Base-by-base conservation (phyloP, 2,888 invertebrate species). In the Ochropleura leucogaster region DNA sequence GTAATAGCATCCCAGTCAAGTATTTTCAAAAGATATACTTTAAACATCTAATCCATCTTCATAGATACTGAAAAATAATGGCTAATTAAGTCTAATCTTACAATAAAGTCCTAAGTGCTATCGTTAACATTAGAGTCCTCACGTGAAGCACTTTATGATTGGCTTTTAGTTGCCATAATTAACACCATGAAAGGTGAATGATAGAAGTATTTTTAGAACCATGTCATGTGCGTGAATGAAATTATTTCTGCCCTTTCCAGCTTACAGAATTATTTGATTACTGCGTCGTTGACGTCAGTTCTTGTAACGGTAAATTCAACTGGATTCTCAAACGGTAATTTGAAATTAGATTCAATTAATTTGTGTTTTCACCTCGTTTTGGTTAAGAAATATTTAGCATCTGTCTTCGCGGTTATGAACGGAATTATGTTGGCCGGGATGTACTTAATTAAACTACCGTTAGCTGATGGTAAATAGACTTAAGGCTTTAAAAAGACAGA, bases 91-190 rank as follows among this genome's bases (percentile, higher is more conserved):
- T 69, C 16, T 65, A 63, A 84, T 75, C 53, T 7, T 30, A 20
- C 70, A 80, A 84, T 82, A 66, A 68, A 57, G 64, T 62, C 63
- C 20, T 47, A 65, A 82, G 77, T 79, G 72, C 57, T 69, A 10
- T 59, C 12, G 60, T 73, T 81, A 80, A 51, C 65, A 81, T 80
- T 81, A 82, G 62, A 74, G 70, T 81, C 64, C 77, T 80, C 59
- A 55, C 40, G 47, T 64, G 47, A 83, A 76, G 69, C 46, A 84
- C 82, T 71, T 70, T 51, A 68, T 70, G 70, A 83, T 80, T 77
- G 72, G 55, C 62, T 77, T 71, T 77, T 83, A 72, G 80, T 70
- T 68, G 71, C 59, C 10, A 20, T 62, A 71, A 73, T 83, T 77
- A 77, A 16, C 65, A 53, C 40, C 47, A 16, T 79, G 42, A 60